Evolutionary conservation across 35 echinoderm and acorn worm species (phyloP).

Genomic region (Amphiura filiformis): DNA sequence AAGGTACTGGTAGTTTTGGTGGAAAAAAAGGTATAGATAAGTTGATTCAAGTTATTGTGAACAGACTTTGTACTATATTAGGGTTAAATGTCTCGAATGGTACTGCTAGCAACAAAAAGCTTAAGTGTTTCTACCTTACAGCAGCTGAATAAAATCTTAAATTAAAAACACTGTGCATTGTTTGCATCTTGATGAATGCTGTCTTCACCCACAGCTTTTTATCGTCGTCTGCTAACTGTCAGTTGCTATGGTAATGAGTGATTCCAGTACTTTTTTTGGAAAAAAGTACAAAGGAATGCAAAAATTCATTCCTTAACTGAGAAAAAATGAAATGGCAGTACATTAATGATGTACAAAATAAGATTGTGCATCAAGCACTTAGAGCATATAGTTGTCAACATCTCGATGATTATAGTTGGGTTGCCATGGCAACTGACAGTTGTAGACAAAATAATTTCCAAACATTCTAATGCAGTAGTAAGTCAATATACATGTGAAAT

Average conservation of each 20-base stretch:
- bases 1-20: too few relatives aligned
- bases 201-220: not conserved
- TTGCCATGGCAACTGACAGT: not conserved
- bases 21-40: too few relatives aligned
- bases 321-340: too few relatives aligned
- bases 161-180: not conserved
- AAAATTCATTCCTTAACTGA: too few relatives aligned
- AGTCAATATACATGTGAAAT: constrained; percentile 1
- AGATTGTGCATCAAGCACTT: too few relatives aligned
- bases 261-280: too few relatives aligned
- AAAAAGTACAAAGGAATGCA: too few relatives aligned
- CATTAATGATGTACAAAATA: too few relatives aligned
- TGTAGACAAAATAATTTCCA: not conserved
- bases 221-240: not conserved
- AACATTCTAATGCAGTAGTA: not conserved
- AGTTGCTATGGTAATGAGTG: not conserved
- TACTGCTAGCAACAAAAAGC: not conserved
- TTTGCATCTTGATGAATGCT: not conserved
- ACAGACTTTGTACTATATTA: not conserved
- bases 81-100: not conserved
- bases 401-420: not conserved
- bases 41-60: not conserved
- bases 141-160: not conserved
- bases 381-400: too few relatives aligned
- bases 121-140: not conserved